phyloP scores from a whole-genome alignment of 2,113 vertebrate genomes.

The Hystrix brachyura region DNA sequence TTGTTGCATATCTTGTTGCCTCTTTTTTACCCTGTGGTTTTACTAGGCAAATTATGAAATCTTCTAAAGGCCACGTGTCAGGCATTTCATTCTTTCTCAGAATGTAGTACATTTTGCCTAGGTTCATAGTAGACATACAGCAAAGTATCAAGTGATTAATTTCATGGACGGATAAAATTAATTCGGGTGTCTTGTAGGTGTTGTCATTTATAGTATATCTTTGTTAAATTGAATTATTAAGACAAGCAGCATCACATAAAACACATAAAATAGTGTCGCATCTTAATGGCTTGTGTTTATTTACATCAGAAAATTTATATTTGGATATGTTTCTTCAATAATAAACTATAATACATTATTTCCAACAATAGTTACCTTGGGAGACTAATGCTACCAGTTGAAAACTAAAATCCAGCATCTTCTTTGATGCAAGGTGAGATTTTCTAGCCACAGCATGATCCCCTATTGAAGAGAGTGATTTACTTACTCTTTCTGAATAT shows the following conservation, averaged over 20 bases:
- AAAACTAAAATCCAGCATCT: constrained; percentile 51
- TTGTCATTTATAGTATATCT: neutral
- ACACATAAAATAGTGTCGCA: neutral
- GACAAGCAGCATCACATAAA: neutral
- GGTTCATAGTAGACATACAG: neutral
- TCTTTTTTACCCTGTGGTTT: neutral
- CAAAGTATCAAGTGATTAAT: neutral
- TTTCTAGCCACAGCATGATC: neutral
- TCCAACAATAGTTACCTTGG: constrained; percentile 32
- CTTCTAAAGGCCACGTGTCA: neutral
- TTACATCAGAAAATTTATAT: constrained; percentile 14
- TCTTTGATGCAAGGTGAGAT: neutral
- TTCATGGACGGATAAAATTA: neutral
- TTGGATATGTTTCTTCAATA: constrained; percentile 1
- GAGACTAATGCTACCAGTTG: neutral
- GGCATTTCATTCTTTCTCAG: neutral
- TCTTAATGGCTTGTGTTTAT: neutral
- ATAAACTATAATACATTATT: constrained; percentile 18
- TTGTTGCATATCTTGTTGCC: too few species aligned
- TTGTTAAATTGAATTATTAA: constrained; percentile 22
- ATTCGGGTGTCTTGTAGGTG: neutral
- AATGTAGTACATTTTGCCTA: neutral
- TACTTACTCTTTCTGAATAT: constrained; percentile 51
- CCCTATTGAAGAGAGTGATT: constrained; percentile 4
- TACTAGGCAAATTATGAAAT: neutral